phyloP scores from a whole-genome alignment of 2,113 vertebrate genomes.

The Falco punctatus region DNA sequence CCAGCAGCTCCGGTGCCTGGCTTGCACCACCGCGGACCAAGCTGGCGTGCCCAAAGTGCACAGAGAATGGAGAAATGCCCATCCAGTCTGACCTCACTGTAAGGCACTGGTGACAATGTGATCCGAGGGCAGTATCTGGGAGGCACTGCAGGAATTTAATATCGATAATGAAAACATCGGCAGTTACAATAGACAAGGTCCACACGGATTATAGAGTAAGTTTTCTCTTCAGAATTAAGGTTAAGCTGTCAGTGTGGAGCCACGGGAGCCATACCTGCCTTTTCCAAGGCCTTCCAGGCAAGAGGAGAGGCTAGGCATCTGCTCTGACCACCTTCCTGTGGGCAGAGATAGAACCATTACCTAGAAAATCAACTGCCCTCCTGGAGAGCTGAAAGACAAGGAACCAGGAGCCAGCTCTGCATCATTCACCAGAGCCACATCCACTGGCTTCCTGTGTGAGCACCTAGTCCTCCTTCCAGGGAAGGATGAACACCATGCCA shows the following conservation, averaged over 20 bases:
- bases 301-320: background rate
- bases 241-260: background rate
- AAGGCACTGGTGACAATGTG: background rate
- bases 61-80: background rate
- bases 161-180: background rate
- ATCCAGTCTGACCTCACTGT: background rate
- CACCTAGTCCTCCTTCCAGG: background rate
- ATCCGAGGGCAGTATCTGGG: background rate
- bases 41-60: accelerated
- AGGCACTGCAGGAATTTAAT: background rate
- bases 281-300: background rate
- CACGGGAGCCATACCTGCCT: background rate
- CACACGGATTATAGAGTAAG: background rate
- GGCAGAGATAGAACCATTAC: background rate
- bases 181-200: background rate
- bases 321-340: background rate
- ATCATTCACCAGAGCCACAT: background rate
- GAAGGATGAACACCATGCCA: background rate
- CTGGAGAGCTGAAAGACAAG: background rate
- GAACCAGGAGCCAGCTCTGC: background rate
- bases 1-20: background rate
- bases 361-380: background rate
- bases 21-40: background rate
- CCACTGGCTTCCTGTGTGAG: background rate
- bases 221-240: background rate